These are phyloP conservation scores for Bolinopsis microptera DNA, from an alignment of 37 sponge, comb jelly and placozoan genomes.

Conservation along the genomic window DNA sequence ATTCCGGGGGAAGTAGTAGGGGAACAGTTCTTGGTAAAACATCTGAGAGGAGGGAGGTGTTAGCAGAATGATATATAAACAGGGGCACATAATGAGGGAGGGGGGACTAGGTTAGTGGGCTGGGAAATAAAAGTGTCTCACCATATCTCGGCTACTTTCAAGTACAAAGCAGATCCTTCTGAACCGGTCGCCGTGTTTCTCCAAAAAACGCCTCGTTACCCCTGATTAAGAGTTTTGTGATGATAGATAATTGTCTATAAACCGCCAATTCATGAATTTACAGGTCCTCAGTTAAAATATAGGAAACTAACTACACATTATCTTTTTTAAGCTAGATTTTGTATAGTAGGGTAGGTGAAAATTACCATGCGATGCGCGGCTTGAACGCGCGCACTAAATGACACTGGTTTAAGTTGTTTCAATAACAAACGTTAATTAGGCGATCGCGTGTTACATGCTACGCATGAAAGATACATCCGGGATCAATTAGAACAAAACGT, in stretches of 20 bases:
- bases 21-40: conserved; percentile 38
- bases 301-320: too few species aligned
- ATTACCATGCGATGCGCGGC: too few species aligned
- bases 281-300: too few species aligned
- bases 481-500: neutral
- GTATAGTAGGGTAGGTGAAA: too few species aligned
- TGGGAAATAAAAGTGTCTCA: neutral
- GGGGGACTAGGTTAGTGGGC: too few species aligned
- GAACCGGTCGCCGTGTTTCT: conserved; percentile 23
- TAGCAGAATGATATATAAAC: neutral
- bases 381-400: too few species aligned
- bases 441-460: neutral
- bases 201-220: conserved; percentile 30
- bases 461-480: neutral
- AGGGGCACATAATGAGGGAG: too few species aligned
- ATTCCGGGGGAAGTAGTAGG: conserved; percentile 40
- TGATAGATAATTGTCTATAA: neutral
- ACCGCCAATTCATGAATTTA: too few species aligned
- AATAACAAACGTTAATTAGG: neutral
- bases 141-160: conserved; percentile 8
- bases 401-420: too few species aligned
- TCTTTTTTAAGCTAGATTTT: too few species aligned
- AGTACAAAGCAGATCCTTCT: conserved; percentile 31
- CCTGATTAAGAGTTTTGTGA: neutral
- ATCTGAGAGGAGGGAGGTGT: neutral